Conservation (phyloP, 2,113 vertebrate genomes). For the Seriola dumerili region DNA sequence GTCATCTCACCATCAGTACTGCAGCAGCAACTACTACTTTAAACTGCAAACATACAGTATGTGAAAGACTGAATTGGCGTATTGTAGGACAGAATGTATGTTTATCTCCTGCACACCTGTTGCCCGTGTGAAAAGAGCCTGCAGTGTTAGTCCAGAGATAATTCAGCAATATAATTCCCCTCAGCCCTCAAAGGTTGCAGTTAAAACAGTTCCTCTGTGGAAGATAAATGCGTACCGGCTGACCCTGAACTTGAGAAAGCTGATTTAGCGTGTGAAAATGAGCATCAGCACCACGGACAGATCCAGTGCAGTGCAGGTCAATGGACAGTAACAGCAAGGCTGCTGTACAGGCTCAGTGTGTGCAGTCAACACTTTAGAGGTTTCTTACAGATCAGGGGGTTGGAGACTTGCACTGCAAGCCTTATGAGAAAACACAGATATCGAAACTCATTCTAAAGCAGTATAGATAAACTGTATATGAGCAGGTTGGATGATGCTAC, state of each 20-base stretch:
- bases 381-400: constrained; percentile 18
- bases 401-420: constrained; percentile 7
- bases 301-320: constrained; percentile 38
- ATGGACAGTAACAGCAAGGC: constrained; percentile 51
- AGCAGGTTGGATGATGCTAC: background rate
- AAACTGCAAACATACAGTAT: constrained; percentile 13
- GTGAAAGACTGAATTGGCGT: constrained; percentile 31
- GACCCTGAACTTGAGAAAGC: constrained; percentile 67
- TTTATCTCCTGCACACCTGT: constrained; percentile 50
- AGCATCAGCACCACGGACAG: constrained; percentile 73
- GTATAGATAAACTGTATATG: background rate
- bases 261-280: constrained; percentile 69
- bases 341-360: constrained; percentile 32
- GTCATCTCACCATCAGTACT: constrained; percentile 6
- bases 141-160: constrained; percentile 33
- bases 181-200: constrained; percentile 50
- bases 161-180: constrained; percentile 46
- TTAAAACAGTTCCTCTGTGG: constrained; percentile 47
- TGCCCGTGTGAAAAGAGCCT: constrained; percentile 18
- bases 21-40: constrained; percentile 21
- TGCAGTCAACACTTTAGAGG: constrained; percentile 14
- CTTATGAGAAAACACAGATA: constrained; percentile 23
- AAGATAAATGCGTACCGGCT: constrained; percentile 57
- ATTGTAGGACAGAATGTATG: constrained; percentile 34
- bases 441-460: background rate